Evolutionary conservation across 2,888 invertebrate species (phyloP), one percentile per base, ranked within the genome.

Genomic region (Oxycera nigricornis): DNA sequence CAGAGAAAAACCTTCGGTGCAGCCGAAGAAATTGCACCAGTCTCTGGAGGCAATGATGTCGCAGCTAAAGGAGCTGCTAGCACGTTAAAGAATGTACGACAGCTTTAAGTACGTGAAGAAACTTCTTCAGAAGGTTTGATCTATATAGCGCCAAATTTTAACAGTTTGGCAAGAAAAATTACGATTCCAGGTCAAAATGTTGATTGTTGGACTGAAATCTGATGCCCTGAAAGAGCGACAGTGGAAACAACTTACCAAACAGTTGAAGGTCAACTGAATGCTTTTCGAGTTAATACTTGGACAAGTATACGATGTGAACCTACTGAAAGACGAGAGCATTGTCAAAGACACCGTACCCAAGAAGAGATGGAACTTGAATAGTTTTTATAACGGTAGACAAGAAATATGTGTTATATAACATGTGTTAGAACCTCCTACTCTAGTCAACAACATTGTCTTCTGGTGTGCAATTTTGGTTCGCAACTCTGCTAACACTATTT

Each of bases 361-460:
- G 99, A 99, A 80, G 99, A 99, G 87, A 97, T 98, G 96, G 99
- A 98, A 0, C 87, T 99, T 6, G 99, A 99, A 85, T 98, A 99
- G 86, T 99, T 99, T 88, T 89, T 99, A 83, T 97, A 98, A 85
- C 98, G 98, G 90, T 97, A 91, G 17, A 46, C 6, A 35, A n/a
- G n/a, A n/a, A n/a, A n/a, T n/a, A 22, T 55, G 2, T 22, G 52
- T 55, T 2, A 4, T 55, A n/a, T n/a, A 17, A 7, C n/a, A 4
- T 39, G 7, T 11, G 7, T 39, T 7, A n/a, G n/a, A n/a, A 11
- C 11, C 11, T n/a, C n/a, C n/a, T n/a, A n/a, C n/a, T n/a, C n/a
- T n/a, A n/a, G n/a, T n/a, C n/a, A n/a, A n/a, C n/a, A n/a, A n/a
- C n/a, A n/a, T n/a, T n/a, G n/a, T n/a, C n/a, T n/a, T n/a, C n/a